Conservation (phyloP, 2,113 vertebrate species). For the Petrocephalus zakoni region DNA sequence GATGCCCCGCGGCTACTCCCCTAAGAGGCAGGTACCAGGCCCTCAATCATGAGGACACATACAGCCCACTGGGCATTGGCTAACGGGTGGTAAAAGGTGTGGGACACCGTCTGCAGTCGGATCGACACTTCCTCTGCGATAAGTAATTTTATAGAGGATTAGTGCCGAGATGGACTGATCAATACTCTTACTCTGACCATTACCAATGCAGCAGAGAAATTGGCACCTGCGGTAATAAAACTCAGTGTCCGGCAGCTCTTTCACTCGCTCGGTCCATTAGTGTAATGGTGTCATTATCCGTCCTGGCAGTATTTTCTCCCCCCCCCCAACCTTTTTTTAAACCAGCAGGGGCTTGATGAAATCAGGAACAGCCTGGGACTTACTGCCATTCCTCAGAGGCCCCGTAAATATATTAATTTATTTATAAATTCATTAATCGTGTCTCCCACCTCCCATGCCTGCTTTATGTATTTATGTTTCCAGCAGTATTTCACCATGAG, state of each 20-base stretch:
- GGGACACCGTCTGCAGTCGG: constrained; percentile 60
- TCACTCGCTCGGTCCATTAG: constrained; percentile 96
- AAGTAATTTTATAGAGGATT: constrained; percentile 97
- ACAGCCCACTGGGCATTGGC: constrained; percentile 63
- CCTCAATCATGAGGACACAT: constrained; percentile 77
- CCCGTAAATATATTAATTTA: constrained; percentile 30
- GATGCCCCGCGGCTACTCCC: constrained; percentile 27
- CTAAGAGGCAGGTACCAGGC: constrained; percentile 44
- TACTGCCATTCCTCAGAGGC: constrained; percentile 50
- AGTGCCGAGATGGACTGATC: constrained; percentile 96
- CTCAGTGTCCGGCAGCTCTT: constrained; percentile 86
- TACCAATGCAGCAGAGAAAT: constrained; percentile 92
- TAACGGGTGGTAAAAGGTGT: constrained; percentile 63
- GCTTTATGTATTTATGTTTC: constrained; percentile 64
- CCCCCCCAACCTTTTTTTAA: constrained; percentile 21
- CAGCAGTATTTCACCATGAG: constrained; percentile 79
- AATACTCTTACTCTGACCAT: constrained; percentile 86
- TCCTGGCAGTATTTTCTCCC: constrained; percentile 76
- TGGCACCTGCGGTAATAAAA: constrained; percentile 93
- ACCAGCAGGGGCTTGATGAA: constrained; percentile 77
- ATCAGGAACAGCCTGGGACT: constrained; percentile 58
- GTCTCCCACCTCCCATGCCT: constrained; percentile 53
- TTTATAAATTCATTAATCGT: constrained; percentile 61
- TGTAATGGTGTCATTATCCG: constrained; percentile 96
- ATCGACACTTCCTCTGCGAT: constrained; percentile 83